These are phyloP conservation scores for Scomber scombrus DNA, from an alignment of 2,113 vertebrate genomes.

Conservation along the genomic window DNA sequence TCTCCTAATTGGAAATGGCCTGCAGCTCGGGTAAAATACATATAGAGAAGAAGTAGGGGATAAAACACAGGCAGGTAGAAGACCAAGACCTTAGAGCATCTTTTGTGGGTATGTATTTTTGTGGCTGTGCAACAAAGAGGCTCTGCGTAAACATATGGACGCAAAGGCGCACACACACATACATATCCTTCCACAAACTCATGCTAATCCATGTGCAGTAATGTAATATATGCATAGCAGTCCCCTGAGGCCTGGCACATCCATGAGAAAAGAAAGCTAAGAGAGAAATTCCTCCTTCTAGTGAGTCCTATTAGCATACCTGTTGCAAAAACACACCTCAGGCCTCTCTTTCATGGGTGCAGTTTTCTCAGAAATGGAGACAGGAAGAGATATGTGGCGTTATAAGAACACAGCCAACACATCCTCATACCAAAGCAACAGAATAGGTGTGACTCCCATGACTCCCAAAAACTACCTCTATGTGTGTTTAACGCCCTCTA, in stretches of 20 bases:
- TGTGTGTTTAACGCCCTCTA: too few relatives aligned
- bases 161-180: conserved; percentile 21
- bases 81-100: conserved; percentile 29
- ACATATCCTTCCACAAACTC: conserved; percentile 9
- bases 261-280: conserved; percentile 45
- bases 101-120: conserved; percentile 13
- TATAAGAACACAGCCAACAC: conserved; percentile 38
- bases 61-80: conserved; percentile 12
- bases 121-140: not conserved
- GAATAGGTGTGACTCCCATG: too few relatives aligned
- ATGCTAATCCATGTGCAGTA: conserved; percentile 47
- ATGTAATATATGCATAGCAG: conserved; percentile 59
- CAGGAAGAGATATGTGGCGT: conserved; percentile 8
- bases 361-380: conserved; percentile 17
- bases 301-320: conserved; percentile 66
- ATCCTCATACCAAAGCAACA: too few relatives aligned
- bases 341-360: conserved; percentile 25
- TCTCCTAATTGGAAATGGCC: conserved; percentile 46
- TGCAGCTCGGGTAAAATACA: conserved; percentile 32
- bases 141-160: not conserved
- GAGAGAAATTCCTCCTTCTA: conserved; percentile 54
- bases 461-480: too few relatives aligned
- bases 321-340: conserved; percentile 36
- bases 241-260: conserved; percentile 47
- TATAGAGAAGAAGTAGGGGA: not conserved